Evolutionary conservation across 2,113 vertebrate species (phyloP).

Genomic region (Embiotoca jacksoni): DNA sequence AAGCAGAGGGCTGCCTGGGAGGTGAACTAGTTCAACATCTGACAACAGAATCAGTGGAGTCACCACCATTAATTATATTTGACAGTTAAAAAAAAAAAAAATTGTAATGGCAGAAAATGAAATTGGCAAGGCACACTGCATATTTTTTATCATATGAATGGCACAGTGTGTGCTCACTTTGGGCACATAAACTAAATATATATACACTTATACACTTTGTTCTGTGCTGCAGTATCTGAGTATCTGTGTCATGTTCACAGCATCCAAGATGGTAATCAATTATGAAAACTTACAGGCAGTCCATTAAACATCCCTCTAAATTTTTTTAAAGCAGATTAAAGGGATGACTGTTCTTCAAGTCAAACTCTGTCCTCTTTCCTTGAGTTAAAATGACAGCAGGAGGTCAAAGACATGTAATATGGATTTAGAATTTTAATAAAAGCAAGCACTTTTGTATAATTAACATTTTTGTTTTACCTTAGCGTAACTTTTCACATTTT

Average conservation of each 20-base stretch:
- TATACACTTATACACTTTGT: constrained; percentile 20
- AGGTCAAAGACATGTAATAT: neutral
- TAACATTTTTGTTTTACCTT: neutral
- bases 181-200: constrained; percentile 31
- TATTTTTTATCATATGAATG: constrained; percentile 10
- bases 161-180: constrained; percentile 16
- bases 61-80: constrained; percentile 10
- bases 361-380: neutral
- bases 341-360: neutral
- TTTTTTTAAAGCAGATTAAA: neutral
- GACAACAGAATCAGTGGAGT: constrained; percentile 18
- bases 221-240: constrained; percentile 36
- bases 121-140: constrained; percentile 1
- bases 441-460: neutral
- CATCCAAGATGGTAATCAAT: constrained; percentile 40
- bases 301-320: neutral
- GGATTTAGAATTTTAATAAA: neutral
- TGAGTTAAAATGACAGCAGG: neutral
- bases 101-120: neutral
- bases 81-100: neutral
- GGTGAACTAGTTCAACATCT: constrained; percentile 35
- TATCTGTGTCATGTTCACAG: constrained; percentile 33
- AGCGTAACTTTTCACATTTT: neutral
- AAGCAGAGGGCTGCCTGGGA: constrained; percentile 30
- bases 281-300: constrained; percentile 20